phyloP scores from a whole-genome alignment of 2,888 invertebrate genomes.

The Campoletis raptor region DNA sequence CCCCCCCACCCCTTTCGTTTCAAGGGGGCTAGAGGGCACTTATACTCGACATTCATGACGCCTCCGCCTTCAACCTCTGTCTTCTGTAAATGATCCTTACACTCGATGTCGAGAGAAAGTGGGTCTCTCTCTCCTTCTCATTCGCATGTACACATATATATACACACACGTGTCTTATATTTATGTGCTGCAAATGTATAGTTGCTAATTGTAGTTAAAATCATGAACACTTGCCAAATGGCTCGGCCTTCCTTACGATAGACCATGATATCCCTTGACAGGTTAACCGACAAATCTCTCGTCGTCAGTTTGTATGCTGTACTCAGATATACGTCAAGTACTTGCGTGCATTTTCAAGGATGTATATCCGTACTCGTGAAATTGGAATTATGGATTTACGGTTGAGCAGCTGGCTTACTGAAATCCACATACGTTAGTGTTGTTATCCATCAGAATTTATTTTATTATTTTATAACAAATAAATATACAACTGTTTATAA shows the following conservation, averaged over 20 bases:
- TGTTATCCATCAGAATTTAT: neutral
- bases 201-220: constrained; percentile 59
- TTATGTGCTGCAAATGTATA: constrained; percentile 31
- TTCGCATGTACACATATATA: constrained; percentile 64
- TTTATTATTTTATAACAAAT: neutral
- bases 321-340: constrained; percentile 14
- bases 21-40: constrained; percentile 40
- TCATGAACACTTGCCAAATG: constrained; percentile 38
- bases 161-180: constrained; percentile 45
- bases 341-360: constrained; percentile 3
- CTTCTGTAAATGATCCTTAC: constrained; percentile 66
- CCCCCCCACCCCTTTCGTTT: constrained; percentile 27
- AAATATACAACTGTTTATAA: neutral
- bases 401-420: neutral
- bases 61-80: constrained; percentile 51
- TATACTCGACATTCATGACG: constrained; percentile 57
- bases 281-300: constrained; percentile 31
- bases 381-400: constrained; percentile 6
- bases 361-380: neutral
- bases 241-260: constrained; percentile 2
- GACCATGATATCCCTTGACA: constrained; percentile 19
- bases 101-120: constrained; percentile 74
- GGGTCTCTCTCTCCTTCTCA: constrained; percentile 69
- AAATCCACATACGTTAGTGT: neutral
- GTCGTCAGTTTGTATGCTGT: constrained; percentile 9